Evolutionary conservation across 1,140 invertebrate genomes (phyloP).

Genomic region (Dinothrombium tinctorium): DNA sequence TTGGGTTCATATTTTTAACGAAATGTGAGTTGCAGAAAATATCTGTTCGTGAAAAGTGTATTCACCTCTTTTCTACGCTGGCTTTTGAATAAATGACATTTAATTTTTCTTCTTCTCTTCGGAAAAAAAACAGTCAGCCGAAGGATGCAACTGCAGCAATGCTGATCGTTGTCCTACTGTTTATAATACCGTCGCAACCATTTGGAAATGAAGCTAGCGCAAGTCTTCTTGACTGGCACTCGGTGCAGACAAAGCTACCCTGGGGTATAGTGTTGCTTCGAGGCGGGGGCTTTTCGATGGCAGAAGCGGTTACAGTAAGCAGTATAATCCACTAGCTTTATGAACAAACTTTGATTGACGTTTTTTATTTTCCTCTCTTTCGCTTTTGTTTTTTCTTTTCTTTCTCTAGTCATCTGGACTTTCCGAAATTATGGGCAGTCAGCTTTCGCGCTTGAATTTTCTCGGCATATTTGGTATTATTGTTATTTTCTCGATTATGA

Average conservation of each 20-base stretch:
- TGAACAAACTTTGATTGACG: too few species aligned
- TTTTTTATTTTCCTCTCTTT: too few species aligned
- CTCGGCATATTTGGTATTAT: conserved; percentile 20
- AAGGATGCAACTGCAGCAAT: conserved; percentile 56
- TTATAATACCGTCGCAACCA: conserved; percentile 47
- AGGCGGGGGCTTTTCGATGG: conserved; percentile 64
- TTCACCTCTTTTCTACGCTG: too few species aligned
- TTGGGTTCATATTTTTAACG: conserved; percentile 25
- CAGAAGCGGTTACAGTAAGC: conserved; percentile 42
- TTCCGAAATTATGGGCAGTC: conserved; percentile 40
- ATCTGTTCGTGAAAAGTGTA: too few species aligned
- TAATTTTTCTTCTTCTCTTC: background rate
- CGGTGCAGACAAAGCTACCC: conserved; percentile 22
- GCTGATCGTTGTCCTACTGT: conserved; percentile 48
- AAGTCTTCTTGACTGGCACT: conserved; percentile 20
- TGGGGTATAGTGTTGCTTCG: conserved; percentile 27
- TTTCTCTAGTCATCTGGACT: conserved; percentile 34
- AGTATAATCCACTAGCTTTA: too few species aligned
- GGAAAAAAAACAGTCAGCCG: conserved; percentile 8
- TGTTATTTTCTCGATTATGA: conserved; percentile 23
- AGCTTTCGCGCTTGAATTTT: conserved; percentile 21
- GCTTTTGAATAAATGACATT: background rate
- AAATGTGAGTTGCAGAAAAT: conserved; percentile 12
- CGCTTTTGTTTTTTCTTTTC: background rate
- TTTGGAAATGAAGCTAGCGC: conserved; percentile 5